Conservation (phyloP, 1,140 invertebrate genomes). For the Globodera ellingtonae region DNA sequence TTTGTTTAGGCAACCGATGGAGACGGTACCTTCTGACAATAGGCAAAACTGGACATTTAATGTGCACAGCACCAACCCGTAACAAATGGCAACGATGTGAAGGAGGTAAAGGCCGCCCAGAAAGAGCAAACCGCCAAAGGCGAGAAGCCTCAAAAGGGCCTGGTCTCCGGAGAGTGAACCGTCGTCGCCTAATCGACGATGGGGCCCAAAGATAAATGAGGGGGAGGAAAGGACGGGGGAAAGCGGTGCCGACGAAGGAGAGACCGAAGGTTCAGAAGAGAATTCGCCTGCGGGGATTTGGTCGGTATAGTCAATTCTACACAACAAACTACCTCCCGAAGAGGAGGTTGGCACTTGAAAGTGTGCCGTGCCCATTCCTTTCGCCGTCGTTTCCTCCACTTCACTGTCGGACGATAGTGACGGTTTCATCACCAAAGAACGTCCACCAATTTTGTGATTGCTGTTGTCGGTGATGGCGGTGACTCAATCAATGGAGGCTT, state of each 20-base stretch:
- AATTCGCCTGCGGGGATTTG: neutral
- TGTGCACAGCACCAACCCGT: slow-evolving; percentile 49
- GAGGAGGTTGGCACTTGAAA: too few relatives aligned
- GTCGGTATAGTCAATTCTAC: too few relatives aligned
- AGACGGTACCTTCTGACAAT: slow-evolving; percentile 54
- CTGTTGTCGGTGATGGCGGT: neutral
- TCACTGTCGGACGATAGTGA: neutral
- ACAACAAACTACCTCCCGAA: too few relatives aligned
- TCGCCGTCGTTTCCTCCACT: neutral
- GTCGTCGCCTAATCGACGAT: neutral
- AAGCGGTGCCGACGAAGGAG: neutral
- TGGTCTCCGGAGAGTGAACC: slow-evolving; percentile 17
- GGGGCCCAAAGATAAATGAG: neutral
- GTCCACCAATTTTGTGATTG: neutral
- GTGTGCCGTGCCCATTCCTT: too few relatives aligned
- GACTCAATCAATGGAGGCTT: too few relatives aligned
- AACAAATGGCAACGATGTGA: slow-evolving; percentile 57
- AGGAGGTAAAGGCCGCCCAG: slow-evolving; percentile 58
- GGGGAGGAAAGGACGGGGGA: neutral
- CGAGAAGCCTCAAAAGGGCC: slow-evolving; percentile 34
- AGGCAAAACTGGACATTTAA: slow-evolving; percentile 18
- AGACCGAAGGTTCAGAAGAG: neutral
- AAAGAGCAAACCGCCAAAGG: slow-evolving; percentile 49
- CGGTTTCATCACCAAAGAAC: neutral
- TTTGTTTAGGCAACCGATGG: slow-evolving; percentile 42